Conservation (phyloP, 2,888 invertebrate species). For the Rhingia campestris region DNA sequence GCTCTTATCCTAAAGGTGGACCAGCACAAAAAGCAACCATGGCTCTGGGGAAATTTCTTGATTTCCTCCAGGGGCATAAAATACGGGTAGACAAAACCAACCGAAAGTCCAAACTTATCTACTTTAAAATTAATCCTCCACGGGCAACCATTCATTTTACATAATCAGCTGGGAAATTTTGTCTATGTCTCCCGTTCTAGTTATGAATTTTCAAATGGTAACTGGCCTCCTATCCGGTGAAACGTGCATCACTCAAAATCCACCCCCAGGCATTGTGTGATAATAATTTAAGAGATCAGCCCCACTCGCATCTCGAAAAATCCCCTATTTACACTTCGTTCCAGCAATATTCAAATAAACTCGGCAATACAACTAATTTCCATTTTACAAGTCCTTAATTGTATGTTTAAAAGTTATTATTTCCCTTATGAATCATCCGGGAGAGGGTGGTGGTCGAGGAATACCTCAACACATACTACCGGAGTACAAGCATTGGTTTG, state of each 20-base stretch:
- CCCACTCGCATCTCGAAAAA: slow-evolving; percentile 5
- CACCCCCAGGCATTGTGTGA: slow-evolving; percentile 37
- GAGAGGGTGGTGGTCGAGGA: neutral
- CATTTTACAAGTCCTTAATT: slow-evolving; percentile 73
- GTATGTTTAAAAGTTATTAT: slow-evolving; percentile 72
- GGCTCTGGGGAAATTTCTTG: too few relatives aligned
- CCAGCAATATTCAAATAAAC: slow-evolving; percentile 63
- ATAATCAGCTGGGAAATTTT: slow-evolving; percentile 38
- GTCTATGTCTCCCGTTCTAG: slow-evolving; percentile 1
- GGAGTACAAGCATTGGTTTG: slow-evolving; percentile 9
- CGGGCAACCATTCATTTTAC: neutral
- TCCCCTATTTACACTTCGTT: slow-evolving; percentile 49
- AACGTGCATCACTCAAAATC: slow-evolving; percentile 54
- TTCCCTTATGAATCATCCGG: slow-evolving; percentile 61
- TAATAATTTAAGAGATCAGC: slow-evolving; percentile 48
- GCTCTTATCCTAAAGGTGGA: too few relatives aligned
- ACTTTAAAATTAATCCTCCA: slow-evolving; percentile 44
- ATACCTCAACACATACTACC: slow-evolving; percentile 11
- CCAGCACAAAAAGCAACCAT: too few relatives aligned
- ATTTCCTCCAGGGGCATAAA: too few relatives aligned
- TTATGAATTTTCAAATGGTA: slow-evolving; percentile 63
- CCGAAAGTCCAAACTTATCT: slow-evolving; percentile 35
- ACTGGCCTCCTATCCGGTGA: slow-evolving; percentile 51
- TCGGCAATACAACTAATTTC: slow-evolving; percentile 66
- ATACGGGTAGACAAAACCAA: too few relatives aligned